Evolutionary conservation across 2,113 vertebrate genomes (phyloP).

Genomic region (Indri indri): DNA sequence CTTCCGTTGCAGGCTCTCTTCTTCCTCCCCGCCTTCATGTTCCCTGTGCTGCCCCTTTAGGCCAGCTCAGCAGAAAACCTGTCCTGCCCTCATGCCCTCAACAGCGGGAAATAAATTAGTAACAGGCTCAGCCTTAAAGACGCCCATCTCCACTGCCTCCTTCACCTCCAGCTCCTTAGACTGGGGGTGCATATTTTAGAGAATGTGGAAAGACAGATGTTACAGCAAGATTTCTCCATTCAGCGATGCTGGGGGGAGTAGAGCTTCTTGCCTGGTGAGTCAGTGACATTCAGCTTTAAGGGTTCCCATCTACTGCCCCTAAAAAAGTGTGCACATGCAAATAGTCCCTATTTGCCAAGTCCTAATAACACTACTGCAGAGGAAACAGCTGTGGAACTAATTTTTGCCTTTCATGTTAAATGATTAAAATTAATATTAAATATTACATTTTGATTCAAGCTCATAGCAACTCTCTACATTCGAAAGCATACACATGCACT

Average conservation of each 20-base stretch:
- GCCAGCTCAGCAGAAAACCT: neutral
- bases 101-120: fast-evolving
- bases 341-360: no score
- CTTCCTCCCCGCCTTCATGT: no score
- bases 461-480: neutral
- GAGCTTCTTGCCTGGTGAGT: neutral
- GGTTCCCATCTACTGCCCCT: no score
- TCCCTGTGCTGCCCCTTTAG: neutral
- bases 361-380: neutral
- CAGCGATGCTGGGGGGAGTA: fast-evolving
- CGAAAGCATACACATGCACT: neutral
- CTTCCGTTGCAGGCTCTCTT: neutral
- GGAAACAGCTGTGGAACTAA: no score
- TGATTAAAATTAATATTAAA: neutral
- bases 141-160: fast-evolving
- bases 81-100: fast-evolving
- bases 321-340: neutral
- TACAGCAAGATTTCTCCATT: neutral
- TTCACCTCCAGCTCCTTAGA: fast-evolving
- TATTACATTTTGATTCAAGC: neutral
- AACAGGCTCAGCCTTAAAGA: no score
- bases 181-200: neutral
- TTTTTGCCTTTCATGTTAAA: neutral
- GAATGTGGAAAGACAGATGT: neutral
- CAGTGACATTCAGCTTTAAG: neutral